Evolutionary conservation across 92 coral and sea anemone species (phyloP).

Genomic region (Virgularia gustaviana): DNA sequence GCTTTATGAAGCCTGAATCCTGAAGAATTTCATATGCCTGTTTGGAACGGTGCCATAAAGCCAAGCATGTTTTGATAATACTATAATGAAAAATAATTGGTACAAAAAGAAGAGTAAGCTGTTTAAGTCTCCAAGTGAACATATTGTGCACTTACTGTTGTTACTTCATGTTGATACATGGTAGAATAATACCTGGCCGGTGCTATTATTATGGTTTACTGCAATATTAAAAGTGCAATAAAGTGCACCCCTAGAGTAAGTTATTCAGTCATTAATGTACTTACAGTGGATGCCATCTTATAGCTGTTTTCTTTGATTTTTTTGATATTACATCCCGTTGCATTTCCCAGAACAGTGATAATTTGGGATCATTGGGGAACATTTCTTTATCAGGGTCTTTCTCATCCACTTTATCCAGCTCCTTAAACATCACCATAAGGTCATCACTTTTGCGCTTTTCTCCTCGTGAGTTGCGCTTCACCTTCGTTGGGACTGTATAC

Average conservation of each 20-base stretch:
- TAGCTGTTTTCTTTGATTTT: neutral
- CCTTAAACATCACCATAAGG: neutral
- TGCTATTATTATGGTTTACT: neutral
- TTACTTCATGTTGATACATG: too few relatives aligned
- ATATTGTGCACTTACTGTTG: neutral
- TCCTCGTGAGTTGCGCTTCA: too few relatives aligned
- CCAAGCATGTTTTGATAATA: neutral
- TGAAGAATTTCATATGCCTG: neutral
- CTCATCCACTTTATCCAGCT: neutral
- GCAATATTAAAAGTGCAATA: neutral
- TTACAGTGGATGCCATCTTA: neutral
- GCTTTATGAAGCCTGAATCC: constrained; percentile 7
- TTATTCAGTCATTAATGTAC: too few relatives aligned
- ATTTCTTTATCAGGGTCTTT: neutral
- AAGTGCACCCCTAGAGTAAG: too few relatives aligned
- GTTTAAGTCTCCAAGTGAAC: neutral
- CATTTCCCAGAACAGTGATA: neutral
- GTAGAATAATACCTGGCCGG: too few relatives aligned
- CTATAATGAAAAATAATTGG: neutral
- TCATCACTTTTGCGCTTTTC: too few relatives aligned
- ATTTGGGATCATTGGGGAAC: neutral
- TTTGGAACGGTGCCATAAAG: constrained; percentile 10
- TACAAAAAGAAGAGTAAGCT: neutral
- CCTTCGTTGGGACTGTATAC: too few relatives aligned
- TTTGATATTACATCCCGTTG: neutral